Base-by-base conservation (phyloP, 2,888 invertebrate genomes). In the Rotaria sp. region DNA sequence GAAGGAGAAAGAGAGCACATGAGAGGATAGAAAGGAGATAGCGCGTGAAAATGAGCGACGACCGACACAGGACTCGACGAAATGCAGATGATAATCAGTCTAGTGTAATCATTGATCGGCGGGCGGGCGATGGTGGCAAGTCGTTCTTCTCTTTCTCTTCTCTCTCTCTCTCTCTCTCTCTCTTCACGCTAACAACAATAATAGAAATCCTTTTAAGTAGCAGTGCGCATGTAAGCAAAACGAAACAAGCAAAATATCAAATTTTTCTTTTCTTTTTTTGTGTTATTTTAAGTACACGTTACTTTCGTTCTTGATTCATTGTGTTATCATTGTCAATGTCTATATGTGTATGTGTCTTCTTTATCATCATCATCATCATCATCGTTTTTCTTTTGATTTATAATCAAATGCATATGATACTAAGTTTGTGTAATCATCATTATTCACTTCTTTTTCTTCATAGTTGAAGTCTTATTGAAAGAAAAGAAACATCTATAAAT, bases 141-240 rank as follows among this genome's bases (percentile, higher is more conserved):
- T 67, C 67, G 67, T 67, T 67, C 67, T 67, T 35, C 67, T 67
- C 35, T 67, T 35, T 67, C 30, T 30, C 13, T 59, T 59, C 35
- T 67, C 67, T 35, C 67, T 67, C 35, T 67, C 18, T 67, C 30
- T 30, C 13, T 59, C 35, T 67, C 67, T 59, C 35, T 67, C 67
- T 35, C 67, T 67, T 67, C 35, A 67, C 35, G 35, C 67, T 30
- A 67, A 67, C 30, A 67, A 67, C 67, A 67, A 67, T 67, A 67
- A 67, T 67, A 67, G 67, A 67, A 67, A 67, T 67, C 67, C 67
- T 67, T 67, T 67, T 67, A 67, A 67, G 67, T 67, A 67, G 67
- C 2, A 30, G 30, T 15, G 67, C 35, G 67, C 30, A 35, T 67
- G 67, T n/a, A 67, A 67, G 67, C 35, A 67, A 67, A 18, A 35